These are phyloP conservation scores for Embiotoca jacksoni DNA, from an alignment of 2,113 vertebrate species.

Conservation along the genomic window DNA sequence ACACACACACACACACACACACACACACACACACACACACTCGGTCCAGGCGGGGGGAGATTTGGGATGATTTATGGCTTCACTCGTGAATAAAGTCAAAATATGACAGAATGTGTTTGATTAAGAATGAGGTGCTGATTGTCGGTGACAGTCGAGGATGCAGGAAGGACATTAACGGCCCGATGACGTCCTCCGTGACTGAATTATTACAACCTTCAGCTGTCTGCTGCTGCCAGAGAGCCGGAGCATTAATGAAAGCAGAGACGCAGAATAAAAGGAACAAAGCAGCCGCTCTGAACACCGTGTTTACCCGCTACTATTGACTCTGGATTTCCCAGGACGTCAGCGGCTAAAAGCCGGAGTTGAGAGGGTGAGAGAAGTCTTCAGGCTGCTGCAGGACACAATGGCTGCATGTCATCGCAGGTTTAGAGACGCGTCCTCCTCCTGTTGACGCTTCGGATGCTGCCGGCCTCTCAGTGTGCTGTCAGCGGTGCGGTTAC, in stretches of 20 bases:
- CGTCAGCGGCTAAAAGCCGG: neutral
- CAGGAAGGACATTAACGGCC: neutral
- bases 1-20: no score
- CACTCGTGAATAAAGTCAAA: neutral
- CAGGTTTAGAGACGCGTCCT: conserved; percentile 21
- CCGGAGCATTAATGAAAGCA: neutral
- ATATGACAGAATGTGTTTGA: neutral
- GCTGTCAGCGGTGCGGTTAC: conserved; percentile 9
- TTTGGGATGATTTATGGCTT: conserved; percentile 33
- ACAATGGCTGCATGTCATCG: conserved; percentile 17
- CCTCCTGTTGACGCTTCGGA: neutral
- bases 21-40: neutral
- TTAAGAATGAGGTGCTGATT: neutral
- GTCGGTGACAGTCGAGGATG: neutral
- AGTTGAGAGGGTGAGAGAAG: neutral
- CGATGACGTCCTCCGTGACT: neutral
- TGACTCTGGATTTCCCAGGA: neutral
- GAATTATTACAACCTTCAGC: neutral
- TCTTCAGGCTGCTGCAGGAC: neutral
- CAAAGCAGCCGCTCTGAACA: neutral
- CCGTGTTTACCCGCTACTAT: neutral
- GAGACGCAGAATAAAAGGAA: neutral
- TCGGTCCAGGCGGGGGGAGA: conserved; percentile 11
- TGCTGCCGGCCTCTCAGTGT: conserved; percentile 9
- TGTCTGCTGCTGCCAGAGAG: no score